A percentile compares a stretch with the other conserved stretches of the same genome.
phyloP scores from a whole-genome alignment of 2,113 vertebrate genomes.

The Pipa parva region DNA sequence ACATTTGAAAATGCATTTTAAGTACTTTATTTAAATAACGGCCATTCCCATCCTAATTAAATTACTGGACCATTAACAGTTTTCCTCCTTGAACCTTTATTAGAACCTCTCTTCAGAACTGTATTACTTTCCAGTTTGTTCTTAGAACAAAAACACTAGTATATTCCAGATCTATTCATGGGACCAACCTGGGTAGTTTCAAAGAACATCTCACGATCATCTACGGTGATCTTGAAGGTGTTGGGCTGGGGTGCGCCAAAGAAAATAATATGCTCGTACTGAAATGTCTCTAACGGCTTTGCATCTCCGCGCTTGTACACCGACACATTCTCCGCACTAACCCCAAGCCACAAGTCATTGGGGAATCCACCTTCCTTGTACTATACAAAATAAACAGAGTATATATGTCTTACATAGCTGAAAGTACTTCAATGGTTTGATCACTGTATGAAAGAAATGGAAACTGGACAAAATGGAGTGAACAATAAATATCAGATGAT shows the following conservation, averaged over 20 bases:
- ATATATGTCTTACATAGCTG: no score
- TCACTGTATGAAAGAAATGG: no score
- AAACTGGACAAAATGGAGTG: no score
- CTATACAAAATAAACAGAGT: constrained; percentile 60
- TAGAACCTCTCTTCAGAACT: no score
- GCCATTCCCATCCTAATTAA: no score
- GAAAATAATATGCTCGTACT: constrained; percentile 83
- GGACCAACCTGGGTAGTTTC: constrained; percentile 78
- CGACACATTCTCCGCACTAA: constrained; percentile 80
- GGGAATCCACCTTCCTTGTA: constrained; percentile 92
- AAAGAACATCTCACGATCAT: constrained; percentile 90
- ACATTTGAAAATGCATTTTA: no score
- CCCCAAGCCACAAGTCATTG: constrained; percentile 82
- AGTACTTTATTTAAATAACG: no score
- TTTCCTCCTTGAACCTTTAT: background rate
- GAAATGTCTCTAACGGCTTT: constrained; percentile 81
- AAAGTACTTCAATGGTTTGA: no score
- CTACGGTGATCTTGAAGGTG: constrained; percentile 88
- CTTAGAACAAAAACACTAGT: no score
- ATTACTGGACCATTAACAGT: no score
- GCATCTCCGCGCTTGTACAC: constrained; percentile 81
- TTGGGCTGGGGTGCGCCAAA: constrained; percentile 79
- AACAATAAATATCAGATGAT: no score
- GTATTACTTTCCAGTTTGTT: background rate
- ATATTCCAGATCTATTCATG: background rate